phyloP scores from a whole-genome alignment of 2,888 invertebrate genomes.

The Rhopalosiphum nymphaeae region DNA sequence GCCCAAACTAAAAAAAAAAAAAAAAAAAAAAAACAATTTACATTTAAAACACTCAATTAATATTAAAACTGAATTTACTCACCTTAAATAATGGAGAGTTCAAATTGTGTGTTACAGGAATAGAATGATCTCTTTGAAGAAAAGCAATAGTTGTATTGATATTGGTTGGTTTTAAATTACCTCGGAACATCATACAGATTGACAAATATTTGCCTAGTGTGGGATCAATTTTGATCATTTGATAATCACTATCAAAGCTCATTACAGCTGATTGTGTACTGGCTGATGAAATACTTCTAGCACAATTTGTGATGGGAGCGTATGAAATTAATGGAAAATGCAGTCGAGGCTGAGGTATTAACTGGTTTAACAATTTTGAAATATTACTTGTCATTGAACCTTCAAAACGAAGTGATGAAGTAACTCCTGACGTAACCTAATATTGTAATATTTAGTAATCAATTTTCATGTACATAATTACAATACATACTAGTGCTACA shows the following conservation, averaged over 20 bases:
- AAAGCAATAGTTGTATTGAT: constrained; percentile 63
- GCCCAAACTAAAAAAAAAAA: constrained; percentile 74
- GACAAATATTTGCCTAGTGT: constrained; percentile 63
- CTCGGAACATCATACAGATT: constrained; percentile 65
- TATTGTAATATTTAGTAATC: background rate
- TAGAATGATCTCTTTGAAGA: constrained; percentile 41
- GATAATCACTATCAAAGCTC: constrained; percentile 61
- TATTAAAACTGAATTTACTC: background rate
- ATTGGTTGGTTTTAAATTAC: constrained; percentile 64
- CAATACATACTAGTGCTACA: constrained; percentile 38
- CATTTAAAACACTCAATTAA: background rate
- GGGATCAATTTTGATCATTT: constrained; percentile 65
- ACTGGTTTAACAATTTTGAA: constrained; percentile 57
- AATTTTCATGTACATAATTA: background rate
- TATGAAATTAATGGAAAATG: constrained; percentile 65
- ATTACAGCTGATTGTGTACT: constrained; percentile 56
- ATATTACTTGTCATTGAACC: constrained; percentile 64
- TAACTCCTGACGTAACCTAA: constrained; percentile 64
- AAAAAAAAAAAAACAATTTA: too few species aligned
- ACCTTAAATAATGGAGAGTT: constrained; percentile 53
- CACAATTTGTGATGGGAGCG: constrained; percentile 51
- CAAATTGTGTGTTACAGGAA: constrained; percentile 35
- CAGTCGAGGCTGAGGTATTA: constrained; percentile 65
- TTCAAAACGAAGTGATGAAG: constrained; percentile 66
- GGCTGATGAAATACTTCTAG: background rate